phyloP scores from a whole-genome alignment of 1,140 invertebrate genomes.

The Drosophila orena region DNA sequence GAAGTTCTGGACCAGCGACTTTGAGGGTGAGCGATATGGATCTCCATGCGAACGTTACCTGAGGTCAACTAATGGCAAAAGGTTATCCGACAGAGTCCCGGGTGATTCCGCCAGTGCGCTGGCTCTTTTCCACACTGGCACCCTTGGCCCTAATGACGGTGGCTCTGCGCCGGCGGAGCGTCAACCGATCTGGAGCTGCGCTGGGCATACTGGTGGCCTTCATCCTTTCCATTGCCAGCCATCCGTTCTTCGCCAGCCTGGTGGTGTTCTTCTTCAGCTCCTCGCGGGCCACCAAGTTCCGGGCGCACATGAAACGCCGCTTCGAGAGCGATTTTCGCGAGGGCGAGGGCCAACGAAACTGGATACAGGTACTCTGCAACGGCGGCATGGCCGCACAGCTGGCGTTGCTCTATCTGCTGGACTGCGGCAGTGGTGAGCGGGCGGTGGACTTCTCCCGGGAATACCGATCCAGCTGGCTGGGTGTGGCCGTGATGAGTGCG shows the following conservation, averaged over 20 bases:
- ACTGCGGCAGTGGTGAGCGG: conserved; percentile 91
- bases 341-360: conserved; percentile 92
- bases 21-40: conserved; percentile 23
- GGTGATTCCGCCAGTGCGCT: conserved; percentile 90
- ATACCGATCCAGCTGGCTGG: conserved; percentile 93
- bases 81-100: conserved; percentile 87
- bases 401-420: conserved; percentile 92
- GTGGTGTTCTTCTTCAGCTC: conserved; percentile 92
- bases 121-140: conserved; percentile 89
- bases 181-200: conserved; percentile 89
- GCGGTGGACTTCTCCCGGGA: conserved; percentile 92
- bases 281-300: conserved; percentile 93
- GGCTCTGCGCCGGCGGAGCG: conserved; percentile 89
- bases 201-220: conserved; percentile 92
- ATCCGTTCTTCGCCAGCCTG: conserved; percentile 90
- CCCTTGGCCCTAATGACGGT: conserved; percentile 89
- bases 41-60: neutral
- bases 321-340: conserved; percentile 93
- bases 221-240: conserved; percentile 91
- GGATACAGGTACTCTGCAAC: conserved; percentile 96
- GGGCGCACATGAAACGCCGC: conserved; percentile 89
- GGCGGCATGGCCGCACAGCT: conserved; percentile 93
- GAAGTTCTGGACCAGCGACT: conserved; percentile 86
- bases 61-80: conserved; percentile 58
- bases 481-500: conserved; percentile 91